Percentiles rank a stretch among this genome's conserved stretches.
phyloP scores from a whole-genome alignment of 2,113 vertebrate genomes.

The Pyxicephalus adspersus region DNA sequence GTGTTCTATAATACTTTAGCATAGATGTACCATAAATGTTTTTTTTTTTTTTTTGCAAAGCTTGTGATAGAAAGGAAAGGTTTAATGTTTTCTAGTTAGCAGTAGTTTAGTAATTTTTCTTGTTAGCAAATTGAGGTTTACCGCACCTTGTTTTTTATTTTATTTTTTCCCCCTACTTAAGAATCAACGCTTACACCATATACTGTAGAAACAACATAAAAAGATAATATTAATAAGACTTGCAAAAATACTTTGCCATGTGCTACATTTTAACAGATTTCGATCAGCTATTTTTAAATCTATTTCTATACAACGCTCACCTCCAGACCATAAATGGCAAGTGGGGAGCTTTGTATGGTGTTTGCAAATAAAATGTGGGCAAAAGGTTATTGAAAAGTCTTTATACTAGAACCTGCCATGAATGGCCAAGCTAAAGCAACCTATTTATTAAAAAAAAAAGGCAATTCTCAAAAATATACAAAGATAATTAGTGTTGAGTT shows the following conservation, averaged over 20 bases:
- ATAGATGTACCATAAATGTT: not conserved
- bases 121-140: not conserved
- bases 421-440: too few species aligned
- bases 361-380: too few species aligned
- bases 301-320: too few species aligned
- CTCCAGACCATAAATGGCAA: too few species aligned
- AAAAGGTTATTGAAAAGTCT: too few species aligned
- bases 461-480: too few species aligned
- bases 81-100: not conserved
- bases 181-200: not conserved
- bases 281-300: too few species aligned
- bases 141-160: constrained; percentile 14
- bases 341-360: too few species aligned
- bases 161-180: not conserved
- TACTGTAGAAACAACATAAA: not conserved
- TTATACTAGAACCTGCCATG: too few species aligned
- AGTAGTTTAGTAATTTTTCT: too few species aligned
- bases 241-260: not conserved
- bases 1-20: not conserved
- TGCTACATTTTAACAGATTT: too few species aligned
- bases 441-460: too few species aligned
- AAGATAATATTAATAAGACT: not conserved
- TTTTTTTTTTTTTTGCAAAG: not conserved
- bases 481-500: not conserved
- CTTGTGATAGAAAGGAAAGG: not conserved